Base-by-base conservation (phyloP, 2,797 vertebrate genomes). In the Cryptoblepharus egeriae region DNA sequence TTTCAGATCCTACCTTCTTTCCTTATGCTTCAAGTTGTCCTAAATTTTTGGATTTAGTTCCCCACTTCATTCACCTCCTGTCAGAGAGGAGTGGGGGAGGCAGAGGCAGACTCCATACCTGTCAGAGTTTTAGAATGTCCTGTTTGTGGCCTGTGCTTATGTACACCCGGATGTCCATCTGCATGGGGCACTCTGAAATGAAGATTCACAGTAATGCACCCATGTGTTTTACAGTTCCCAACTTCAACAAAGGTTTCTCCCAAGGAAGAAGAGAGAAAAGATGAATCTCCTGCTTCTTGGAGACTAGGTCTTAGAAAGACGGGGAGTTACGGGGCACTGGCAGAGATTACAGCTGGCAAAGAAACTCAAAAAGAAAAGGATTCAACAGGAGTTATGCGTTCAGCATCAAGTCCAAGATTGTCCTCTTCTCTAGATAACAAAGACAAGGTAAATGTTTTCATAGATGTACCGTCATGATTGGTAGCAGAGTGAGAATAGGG, bases 201-300 rank as follows among this genome's bases (percentile, higher is more conserved):
- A 58, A 80, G 49, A 61, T 32, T 85, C 64, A 85, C 74, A 85
- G 32, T 57, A 81, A 76, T 63, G 63, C 32, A 69, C 68, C 64
- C 64, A 72, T 80, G 4, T 88, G 72, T 88, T 18, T 60, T 83
- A 49, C 90, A 97, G 97, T 96, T 97, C 90, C 95, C 95, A 88
- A 90, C 95, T 84, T 95, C 97, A 84, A 95, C 93, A 81, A 99
- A 98, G 93, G 93, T 97, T 91, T 97, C 98, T 64, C 87, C 97
- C 83, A 99, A 97, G 94, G 98, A 99, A 81, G 98, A 99, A 81
- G 98, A 99, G 75, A 95, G 98, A 87, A 99, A 98, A 93, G 98
- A 99, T 82, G 99, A 99, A 93, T 99, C 98, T 84, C 99, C 99
- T 35, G 96, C 99, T 5, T 99, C 98, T 0, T 99, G 99, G 99